A percentile compares a stretch with the other conserved stretches of the same genome.
phyloP scores from a whole-genome alignment of 2,113 vertebrate genomes.

The Phodopus roborovskii region DNA sequence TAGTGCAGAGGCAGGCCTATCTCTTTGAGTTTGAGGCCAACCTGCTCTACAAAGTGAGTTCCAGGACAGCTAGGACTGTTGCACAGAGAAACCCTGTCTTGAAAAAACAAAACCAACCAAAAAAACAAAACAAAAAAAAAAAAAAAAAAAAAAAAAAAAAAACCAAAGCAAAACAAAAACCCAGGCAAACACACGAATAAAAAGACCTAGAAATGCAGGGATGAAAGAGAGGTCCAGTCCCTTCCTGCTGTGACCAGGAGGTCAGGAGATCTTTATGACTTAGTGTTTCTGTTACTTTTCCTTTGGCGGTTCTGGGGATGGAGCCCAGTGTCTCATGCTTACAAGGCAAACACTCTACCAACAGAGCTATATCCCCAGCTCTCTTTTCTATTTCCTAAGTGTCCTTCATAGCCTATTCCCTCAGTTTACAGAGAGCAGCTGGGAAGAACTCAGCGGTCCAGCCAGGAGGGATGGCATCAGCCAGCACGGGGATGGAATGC shows the following conservation, averaged over 20 bases:
- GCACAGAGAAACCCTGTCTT: not conserved
- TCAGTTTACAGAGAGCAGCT: fast-evolving
- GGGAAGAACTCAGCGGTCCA: no score
- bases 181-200: not conserved
- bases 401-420: not conserved
- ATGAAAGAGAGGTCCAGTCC: not conserved
- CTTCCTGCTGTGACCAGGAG: not conserved
- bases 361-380: not conserved
- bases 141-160: no score
- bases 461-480: not conserved
- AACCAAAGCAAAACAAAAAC: no score
- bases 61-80: not conserved
- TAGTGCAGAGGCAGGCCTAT: not conserved
- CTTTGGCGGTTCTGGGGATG: not conserved
- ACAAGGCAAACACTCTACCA: not conserved
- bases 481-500: not conserved
- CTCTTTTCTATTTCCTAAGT: not conserved
- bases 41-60: not conserved
- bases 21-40: not conserved
- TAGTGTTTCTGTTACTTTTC: not conserved
- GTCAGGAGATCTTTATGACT: not conserved
- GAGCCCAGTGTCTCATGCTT: no score
- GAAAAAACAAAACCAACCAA: not conserved
- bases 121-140: no score
- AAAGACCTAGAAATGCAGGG: not conserved